Evolutionary conservation across 2,797 vertebrate genomes (phyloP).

Genomic region (Spinus pinus): DNA sequence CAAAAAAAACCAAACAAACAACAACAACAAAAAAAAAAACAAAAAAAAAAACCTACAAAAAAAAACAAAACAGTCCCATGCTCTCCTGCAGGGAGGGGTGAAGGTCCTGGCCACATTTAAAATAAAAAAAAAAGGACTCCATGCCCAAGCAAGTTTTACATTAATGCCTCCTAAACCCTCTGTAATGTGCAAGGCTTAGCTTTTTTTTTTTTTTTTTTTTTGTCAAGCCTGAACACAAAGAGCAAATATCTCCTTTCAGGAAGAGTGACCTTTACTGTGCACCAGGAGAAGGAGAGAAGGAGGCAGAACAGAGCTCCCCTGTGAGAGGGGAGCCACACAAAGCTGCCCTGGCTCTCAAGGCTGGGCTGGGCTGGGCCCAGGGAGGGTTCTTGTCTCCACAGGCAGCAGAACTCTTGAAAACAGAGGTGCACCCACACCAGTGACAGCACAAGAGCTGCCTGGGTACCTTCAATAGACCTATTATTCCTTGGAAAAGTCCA

Average conservation of each 20-base stretch:
- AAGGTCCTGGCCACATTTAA: not conserved
- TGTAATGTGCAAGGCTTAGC: not conserved
- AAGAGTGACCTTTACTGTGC: slow-evolving; percentile 45
- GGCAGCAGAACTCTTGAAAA: not conserved
- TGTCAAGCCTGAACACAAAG: not conserved
- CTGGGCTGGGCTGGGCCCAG: not conserved
- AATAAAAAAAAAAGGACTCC: not conserved
- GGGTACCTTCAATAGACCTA: not conserved
- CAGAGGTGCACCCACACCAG: not conserved
- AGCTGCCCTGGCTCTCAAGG: not conserved
- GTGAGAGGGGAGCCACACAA: not conserved
- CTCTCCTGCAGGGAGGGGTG: not conserved
- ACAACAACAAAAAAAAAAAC: no score
- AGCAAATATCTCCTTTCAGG: slow-evolving; percentile 36
- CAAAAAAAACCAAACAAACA: no score
- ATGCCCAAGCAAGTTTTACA: not conserved
- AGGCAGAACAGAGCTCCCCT: not conserved
- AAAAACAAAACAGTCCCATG: no score
- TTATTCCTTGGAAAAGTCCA: slow-evolving; percentile 6
- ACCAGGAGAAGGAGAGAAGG: not conserved
- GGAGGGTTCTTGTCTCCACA: not conserved
- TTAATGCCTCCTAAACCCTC: not conserved
- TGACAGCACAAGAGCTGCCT: not conserved
- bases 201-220: not conserved
- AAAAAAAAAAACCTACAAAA: no score